Conservation (phyloP, 1,140 invertebrate genomes). For the Cephus cinctus region DNA sequence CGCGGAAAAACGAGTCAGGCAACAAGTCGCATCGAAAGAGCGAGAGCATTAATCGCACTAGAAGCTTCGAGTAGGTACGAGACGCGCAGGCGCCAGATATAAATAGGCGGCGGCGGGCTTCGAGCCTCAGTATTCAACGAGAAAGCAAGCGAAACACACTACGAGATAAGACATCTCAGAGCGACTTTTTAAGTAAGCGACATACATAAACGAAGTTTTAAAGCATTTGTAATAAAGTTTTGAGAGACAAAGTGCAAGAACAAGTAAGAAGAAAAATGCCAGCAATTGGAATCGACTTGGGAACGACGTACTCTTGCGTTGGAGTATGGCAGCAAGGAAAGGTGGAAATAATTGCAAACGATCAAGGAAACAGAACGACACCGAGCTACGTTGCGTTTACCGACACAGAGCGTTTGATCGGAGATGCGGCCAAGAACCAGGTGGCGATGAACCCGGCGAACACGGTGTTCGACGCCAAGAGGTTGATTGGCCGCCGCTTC, state of each 20-base stretch:
- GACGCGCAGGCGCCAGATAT: too few relatives aligned
- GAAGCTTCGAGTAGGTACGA: too few relatives aligned
- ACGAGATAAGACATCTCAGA: conserved; percentile 56
- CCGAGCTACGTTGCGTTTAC: conserved; percentile 88
- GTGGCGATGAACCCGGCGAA: conserved; percentile 63
- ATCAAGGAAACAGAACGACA: conserved; percentile 88
- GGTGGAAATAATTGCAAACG: conserved; percentile 89
- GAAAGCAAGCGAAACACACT: not conserved
- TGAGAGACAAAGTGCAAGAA: conserved; percentile 36
- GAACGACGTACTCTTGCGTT: conserved; percentile 76
- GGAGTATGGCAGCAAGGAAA: conserved; percentile 79
- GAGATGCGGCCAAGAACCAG: conserved; percentile 68
- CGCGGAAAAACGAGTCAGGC: too few relatives aligned
- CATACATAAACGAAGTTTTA: not conserved
- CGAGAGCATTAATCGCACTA: too few relatives aligned
- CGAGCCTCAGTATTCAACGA: not conserved
- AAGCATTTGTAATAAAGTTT: not conserved
- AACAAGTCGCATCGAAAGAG: too few relatives aligned
- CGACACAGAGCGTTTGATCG: conserved; percentile 72
- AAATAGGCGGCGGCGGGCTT: not conserved
- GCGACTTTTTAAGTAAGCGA: conserved; percentile 72
- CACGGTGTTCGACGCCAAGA: conserved; percentile 64
- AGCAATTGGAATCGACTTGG: conserved; percentile 72
- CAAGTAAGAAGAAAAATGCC: conserved; percentile 59
- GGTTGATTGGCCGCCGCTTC: conserved; percentile 67